Base-by-base conservation (phyloP, 2,113 vertebrate genomes). In the Odontesthes bonariensis region DNA sequence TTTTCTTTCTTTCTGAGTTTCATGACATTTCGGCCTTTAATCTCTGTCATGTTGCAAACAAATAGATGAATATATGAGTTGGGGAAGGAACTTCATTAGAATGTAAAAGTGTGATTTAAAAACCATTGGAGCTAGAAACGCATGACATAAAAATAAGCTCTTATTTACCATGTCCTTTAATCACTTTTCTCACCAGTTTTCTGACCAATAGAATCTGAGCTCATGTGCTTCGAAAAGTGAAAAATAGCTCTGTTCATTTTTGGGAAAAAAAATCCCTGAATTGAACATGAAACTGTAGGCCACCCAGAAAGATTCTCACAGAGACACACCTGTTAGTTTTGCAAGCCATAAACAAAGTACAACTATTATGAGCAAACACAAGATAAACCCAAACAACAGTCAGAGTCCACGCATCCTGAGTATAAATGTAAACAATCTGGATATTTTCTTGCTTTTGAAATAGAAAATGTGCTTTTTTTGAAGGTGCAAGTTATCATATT, bases 251-350 rank as follows among this genome's bases (percentile, higher is more conserved):
- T 17, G 54, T 55, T 67, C 22, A 44, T 7, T 38, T 38, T 38
- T 42, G 51, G 17, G 35, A 54, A 33, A 31, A 42, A 42, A 42
- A 22, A 53, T 67, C 20, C 35, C 54, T 17, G 35, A 67, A 38
- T 55, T 42, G 35, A 31, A 51, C 11, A 55, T 20, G 17, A 40
- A 55, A 31, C 16, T 55, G 35, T 9, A 40, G 31, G 1, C 16
- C 51, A 67, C 0, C 32, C 47, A 53, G 62, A 52, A 52, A 20
- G 32, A 53, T 40, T 53, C 65, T 17, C 35, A 44, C 49, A 53
- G 49, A 66, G 17, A 51, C 33, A 38, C 32, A 54, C 54, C 35
- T 67, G 51, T 55, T 32, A 52, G 31, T n/a, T 22, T 22, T 67
- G 42, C 12, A 13, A 67, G 35, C 20, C 53, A 42, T 19, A 31